Evolutionary conservation across 1,140 invertebrate genomes (phyloP), one percentile per base, ranked within the genome.

Genomic region (Pseudomyrmex flavicornis): DNA sequence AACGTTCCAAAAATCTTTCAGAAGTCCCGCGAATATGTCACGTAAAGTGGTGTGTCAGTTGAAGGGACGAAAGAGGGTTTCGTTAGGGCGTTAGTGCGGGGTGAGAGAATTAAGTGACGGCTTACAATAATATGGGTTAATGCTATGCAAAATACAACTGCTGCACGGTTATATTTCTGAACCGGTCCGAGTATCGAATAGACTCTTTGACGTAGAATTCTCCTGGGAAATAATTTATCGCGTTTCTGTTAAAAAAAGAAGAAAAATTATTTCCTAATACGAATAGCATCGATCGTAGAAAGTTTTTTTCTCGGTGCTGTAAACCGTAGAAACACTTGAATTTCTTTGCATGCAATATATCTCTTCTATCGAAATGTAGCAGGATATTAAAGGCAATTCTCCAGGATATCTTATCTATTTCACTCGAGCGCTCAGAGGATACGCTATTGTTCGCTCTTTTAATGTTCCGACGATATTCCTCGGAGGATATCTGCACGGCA

Each of bases 111-210:
- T 90, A 92, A 90, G 90, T 91, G 90, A 87, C 90, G 83, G 90
- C 92, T 93, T 93, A 93, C 88, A 93, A 93, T 93, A 93, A 93
- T 92, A 93, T 91, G 66, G 85, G 69, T 86, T 92, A 93, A 93
- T 93, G 90, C 91, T 83, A 92, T 92, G 91, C 91, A 93, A 93
- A 93, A 90, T 82, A 91, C 83, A 70, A 20, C 15, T 13, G 26
- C 10, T 22, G 35, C 69, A 65, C n/a, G 82, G 15, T 69, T 54
- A 7, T 35, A 56, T 15, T 74, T 70, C 17, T 48, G 59, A 56
- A 4, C 26, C 68, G 69, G 56, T 12, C 35, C 74, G 13, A 26
- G 17, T 48, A 12, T 46, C 10, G 22, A 46, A 35, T 4, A 12
- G 17, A 62, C 44, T 20, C 10, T 54, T 82, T 12, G 48, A 74